phyloP scores from a whole-genome alignment of 2,113 vertebrate genomes.

The Entelurus aequoreus region DNA sequence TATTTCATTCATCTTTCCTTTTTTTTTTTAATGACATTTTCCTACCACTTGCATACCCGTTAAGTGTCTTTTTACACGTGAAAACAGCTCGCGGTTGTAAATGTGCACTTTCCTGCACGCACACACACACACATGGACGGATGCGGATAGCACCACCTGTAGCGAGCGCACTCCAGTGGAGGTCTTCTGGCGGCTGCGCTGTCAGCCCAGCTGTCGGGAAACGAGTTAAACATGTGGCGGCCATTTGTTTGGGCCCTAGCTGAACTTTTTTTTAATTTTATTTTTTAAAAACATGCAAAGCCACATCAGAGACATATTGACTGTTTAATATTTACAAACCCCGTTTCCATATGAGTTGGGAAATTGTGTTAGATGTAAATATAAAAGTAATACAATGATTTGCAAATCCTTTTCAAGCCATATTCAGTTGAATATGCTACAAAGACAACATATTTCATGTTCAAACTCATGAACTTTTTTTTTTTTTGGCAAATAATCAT shows the following conservation, averaged over 20 bases:
- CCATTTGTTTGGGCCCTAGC: not conserved
- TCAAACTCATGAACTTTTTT: no score
- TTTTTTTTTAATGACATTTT: conserved; percentile 46
- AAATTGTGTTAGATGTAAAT: no score
- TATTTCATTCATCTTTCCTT: conserved; percentile 55
- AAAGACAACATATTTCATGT: no score
- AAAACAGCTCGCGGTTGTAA: conserved; percentile 42
- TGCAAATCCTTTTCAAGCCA: no score
- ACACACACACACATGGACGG: not conserved
- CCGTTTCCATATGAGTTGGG: no score
- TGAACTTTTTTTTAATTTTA: not conserved
- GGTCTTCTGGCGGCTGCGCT: conserved; percentile 29
- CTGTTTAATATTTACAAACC: not conserved
- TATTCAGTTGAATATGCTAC: no score
- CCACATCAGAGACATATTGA: no score
- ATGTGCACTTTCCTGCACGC: conserved; percentile 4
- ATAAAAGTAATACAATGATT: no score
- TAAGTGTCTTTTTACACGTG: conserved; percentile 47
- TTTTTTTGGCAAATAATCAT: no score
- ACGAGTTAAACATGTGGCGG: conserved; percentile 40
- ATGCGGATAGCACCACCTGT: conserved; percentile 36
- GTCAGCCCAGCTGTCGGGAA: conserved; percentile 51
- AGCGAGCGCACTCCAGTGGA: conserved; percentile 26
- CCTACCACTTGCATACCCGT: conserved; percentile 45
- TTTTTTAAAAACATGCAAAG: not conserved